Percentiles rank a stretch among this genome's conserved stretches.
phyloP scores from a whole-genome alignment of 2,797 vertebrate genomes.

The Pelochelys cantorii region DNA sequence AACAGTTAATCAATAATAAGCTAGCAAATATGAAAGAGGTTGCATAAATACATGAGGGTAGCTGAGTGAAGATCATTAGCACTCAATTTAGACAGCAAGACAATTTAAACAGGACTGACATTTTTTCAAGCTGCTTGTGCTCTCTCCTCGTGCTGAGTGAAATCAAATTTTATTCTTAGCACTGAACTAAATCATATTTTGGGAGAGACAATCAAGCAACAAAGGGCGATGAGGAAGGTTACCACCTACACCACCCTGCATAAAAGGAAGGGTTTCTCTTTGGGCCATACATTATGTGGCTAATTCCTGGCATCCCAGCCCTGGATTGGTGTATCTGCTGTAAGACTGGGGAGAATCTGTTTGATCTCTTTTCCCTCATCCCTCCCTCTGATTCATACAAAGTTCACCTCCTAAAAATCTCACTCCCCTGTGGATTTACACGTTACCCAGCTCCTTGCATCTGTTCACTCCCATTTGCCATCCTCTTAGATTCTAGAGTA shows the following conservation, averaged over 20 bases:
- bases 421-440: not conserved
- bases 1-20: not conserved
- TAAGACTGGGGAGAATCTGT: not conserved
- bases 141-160: constrained; percentile 3
- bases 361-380: accelerated
- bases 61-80: constrained; percentile 43
- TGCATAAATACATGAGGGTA: constrained; percentile 19
- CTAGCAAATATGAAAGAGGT: constrained; percentile 35
- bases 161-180: constrained; percentile 25
- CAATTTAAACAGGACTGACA: constrained; percentile 22
- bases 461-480: not conserved
- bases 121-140: constrained; percentile 34
- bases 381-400: not conserved
- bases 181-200: constrained; percentile 5
- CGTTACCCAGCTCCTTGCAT: accelerated
- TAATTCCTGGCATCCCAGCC: not conserved
- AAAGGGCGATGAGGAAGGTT: not conserved
- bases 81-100: constrained; percentile 31
- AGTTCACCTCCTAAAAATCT: not conserved
- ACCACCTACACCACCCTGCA: not conserved
- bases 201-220: not conserved
- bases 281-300: not conserved
- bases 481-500: not conserved
- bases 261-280: constrained; percentile 7
- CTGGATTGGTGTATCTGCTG: not conserved